These are phyloP conservation scores for Rhopalosiphum padi DNA, from an alignment of 1,140 invertebrate species.

Conservation along the genomic window DNA sequence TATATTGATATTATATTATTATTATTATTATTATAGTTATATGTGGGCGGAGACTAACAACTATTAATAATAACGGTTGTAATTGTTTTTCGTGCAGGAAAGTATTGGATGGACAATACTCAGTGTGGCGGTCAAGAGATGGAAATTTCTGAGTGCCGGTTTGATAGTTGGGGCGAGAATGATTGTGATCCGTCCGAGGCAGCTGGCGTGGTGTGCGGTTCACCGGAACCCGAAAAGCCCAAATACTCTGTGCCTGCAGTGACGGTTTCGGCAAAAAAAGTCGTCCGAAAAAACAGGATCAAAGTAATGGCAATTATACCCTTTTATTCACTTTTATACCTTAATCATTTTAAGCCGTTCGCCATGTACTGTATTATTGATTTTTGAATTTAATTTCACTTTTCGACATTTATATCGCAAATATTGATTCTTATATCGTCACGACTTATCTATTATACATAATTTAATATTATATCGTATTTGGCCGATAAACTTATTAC, in stretches of 20 bases:
- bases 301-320: neutral
- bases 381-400: neutral
- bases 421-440: too few relatives aligned
- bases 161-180: slow-evolving; percentile 82
- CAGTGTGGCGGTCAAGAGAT: slow-evolving; percentile 82
- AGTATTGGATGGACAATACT: slow-evolving; percentile 90
- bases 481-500: neutral
- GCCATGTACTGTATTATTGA: too few relatives aligned
- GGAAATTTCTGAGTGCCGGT: slow-evolving; percentile 75
- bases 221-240: slow-evolving; percentile 26
- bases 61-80: neutral
- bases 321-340: neutral
- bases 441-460: too few relatives aligned
- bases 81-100: slow-evolving; percentile 65
- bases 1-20: neutral
- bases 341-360: neutral
- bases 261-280: neutral
- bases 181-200: slow-evolving; percentile 81
- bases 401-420: too few relatives aligned
- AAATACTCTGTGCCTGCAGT: neutral
- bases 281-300: neutral
- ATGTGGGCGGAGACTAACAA: neutral
- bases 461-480: neutral
- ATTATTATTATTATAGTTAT: neutral
- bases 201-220: slow-evolving; percentile 79